Percentiles rank a stretch among this genome's conserved stretches.
Evolutionary conservation across 2,797 vertebrate genomes (phyloP).

Genomic region (Megalops cyprinoides): DNA sequence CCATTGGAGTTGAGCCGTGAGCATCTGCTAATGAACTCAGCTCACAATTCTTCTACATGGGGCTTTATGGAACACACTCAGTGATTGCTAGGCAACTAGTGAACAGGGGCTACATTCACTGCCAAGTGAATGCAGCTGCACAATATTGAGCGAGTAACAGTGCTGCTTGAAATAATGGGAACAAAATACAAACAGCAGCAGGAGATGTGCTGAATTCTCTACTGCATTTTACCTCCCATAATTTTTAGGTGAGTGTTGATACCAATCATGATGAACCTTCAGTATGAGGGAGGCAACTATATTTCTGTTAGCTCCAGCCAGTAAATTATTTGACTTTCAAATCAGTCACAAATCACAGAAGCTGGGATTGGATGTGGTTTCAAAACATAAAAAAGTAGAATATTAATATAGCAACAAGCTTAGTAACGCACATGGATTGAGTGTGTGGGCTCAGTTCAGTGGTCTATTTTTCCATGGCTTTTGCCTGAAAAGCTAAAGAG

Average conservation of each 20-base stretch:
- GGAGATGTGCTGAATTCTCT: not conserved
- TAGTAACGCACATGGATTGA: not conserved
- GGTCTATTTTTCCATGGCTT: not conserved
- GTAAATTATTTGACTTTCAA: not conserved
- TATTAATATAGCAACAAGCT: not conserved
- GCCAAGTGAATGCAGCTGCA: slow-evolving; percentile 17
- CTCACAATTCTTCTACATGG: not conserved
- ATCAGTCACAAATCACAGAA: not conserved
- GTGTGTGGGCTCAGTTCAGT: not conserved
- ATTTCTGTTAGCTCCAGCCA: not conserved
- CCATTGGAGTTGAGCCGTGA: not conserved
- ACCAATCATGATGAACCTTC: not conserved
- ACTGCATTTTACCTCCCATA: not conserved
- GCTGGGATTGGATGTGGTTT: not conserved
- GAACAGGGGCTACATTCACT: slow-evolving; percentile 13
- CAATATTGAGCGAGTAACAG: slow-evolving; percentile 2
- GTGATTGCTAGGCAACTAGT: slow-evolving; percentile 28
- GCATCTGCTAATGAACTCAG: slow-evolving; percentile 3
- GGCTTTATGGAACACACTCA: not conserved
- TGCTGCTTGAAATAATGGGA: not conserved
- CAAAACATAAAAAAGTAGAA: not conserved
- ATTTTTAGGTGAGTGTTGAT: not conserved
- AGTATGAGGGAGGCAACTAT: not conserved
- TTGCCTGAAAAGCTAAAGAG: not conserved
- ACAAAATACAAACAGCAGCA: not conserved